phyloP scores from a whole-genome alignment of 2,113 vertebrate species.

The Megaptera novaeangliae region DNA sequence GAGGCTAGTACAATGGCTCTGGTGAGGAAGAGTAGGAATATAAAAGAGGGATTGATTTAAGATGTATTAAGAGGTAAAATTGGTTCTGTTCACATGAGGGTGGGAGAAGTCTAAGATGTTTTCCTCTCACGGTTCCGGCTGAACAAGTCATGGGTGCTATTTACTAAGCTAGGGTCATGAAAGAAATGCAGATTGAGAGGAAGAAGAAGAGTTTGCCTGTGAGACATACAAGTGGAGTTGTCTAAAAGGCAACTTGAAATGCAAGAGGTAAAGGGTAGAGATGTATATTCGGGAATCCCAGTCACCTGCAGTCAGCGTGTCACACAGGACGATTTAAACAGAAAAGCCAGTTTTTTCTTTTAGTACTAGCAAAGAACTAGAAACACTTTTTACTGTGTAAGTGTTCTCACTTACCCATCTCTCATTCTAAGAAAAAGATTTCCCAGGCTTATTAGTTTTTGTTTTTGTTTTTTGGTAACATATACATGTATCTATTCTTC shows the following conservation, averaged over 20 bases:
- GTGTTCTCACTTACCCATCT: not conserved
- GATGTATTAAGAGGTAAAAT: not conserved
- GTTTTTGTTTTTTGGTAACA: not conserved
- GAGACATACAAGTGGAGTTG: not conserved
- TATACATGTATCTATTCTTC: too few species aligned
- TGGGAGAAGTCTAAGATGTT: not conserved
- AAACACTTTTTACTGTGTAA: not conserved
- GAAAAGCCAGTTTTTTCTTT: not conserved
- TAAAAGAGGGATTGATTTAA: not conserved
- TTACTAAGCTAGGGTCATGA: not conserved
- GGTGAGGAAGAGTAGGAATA: not conserved
- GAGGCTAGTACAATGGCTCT: not conserved
- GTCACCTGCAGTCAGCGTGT: not conserved
- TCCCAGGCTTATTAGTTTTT: constrained; percentile 52
- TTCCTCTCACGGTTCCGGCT: not conserved
- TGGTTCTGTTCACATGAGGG: not conserved
- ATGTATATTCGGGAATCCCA: not conserved
- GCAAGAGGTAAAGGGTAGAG: not conserved
- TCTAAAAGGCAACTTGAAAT: not conserved
- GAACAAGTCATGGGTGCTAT: not conserved
- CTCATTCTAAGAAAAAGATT: constrained; percentile 47
- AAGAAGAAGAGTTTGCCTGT: not conserved
- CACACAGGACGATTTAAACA: not conserved
- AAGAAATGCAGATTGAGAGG: not conserved
- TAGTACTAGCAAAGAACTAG: not conserved